These are phyloP conservation scores for Chaetura pelagica DNA, from an alignment of 2,113 vertebrate species.

Conservation along the genomic window DNA sequence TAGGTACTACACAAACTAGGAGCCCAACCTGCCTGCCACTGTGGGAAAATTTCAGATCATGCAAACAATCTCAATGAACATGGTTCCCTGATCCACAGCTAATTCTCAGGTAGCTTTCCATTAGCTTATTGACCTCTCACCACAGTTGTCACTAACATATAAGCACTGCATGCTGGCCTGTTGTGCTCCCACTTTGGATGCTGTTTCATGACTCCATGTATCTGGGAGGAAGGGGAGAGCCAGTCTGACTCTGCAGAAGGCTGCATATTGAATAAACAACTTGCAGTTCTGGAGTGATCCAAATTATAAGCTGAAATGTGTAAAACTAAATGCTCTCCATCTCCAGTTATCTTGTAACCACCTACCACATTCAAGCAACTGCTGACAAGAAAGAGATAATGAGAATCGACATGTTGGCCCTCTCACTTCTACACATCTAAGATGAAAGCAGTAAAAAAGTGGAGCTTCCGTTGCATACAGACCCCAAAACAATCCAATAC, in stretches of 20 bases:
- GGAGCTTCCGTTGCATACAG: not conserved
- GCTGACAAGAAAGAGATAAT: not conserved
- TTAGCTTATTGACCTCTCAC: not conserved
- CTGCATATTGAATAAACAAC: not conserved
- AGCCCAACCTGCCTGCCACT: not conserved
- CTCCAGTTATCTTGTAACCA: not conserved
- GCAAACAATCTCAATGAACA: not conserved
- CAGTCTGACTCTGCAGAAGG: not conserved
- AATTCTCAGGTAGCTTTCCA: not conserved
- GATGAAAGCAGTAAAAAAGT: not conserved
- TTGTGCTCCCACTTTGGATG: not conserved
- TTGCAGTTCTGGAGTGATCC: not conserved
- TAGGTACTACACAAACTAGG: not conserved
- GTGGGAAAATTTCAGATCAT: not conserved
- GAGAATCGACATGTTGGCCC: not conserved
- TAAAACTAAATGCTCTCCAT: not conserved
- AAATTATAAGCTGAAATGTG: not conserved
- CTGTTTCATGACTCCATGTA: not conserved
- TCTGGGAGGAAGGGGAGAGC: not conserved
- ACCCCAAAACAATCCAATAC: not conserved
- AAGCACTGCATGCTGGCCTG: not conserved
- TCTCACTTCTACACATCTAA: not conserved
- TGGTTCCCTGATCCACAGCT: not conserved
- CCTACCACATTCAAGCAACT: not conserved
- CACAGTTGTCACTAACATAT: rapidly evolving